Evolutionary conservation across 2,113 vertebrate species (phyloP).

Genomic region (Gavia stellata): DNA sequence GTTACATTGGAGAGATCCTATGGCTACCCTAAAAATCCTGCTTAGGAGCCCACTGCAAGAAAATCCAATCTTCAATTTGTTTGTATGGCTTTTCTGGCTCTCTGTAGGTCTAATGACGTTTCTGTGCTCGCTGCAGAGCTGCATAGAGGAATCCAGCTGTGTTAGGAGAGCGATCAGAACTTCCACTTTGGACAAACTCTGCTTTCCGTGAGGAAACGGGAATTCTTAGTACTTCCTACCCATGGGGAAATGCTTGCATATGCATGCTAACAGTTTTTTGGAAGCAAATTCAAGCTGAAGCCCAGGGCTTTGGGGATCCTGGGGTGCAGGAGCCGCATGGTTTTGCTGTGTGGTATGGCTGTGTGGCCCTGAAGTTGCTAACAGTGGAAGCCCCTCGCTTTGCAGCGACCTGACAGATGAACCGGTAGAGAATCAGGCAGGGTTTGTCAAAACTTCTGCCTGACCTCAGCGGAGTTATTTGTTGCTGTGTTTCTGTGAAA

Average conservation of each 20-base stretch:
- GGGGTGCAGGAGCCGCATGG: not conserved
- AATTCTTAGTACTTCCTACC: not conserved
- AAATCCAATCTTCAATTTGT: not conserved
- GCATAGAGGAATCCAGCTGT: not conserved
- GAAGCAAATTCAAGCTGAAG: not conserved
- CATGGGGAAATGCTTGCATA: not conserved
- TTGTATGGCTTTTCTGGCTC: not conserved
- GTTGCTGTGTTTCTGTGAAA: not conserved
- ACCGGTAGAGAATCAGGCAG: not conserved
- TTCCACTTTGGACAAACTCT: not conserved
- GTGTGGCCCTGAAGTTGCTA: rapidly evolving
- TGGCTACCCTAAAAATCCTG: not conserved
- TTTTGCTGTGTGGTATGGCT: not conserved
- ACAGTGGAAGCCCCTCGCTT: not conserved
- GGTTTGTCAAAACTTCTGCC: not conserved
- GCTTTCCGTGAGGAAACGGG: not conserved
- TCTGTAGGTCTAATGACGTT: not conserved
- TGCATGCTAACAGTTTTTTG: rapidly evolving
- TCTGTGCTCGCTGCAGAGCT: rapidly evolving
- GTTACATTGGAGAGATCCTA: not conserved
- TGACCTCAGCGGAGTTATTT: not conserved
- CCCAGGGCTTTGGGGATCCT: not conserved
- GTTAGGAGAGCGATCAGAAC: not conserved
- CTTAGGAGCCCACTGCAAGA: not conserved
- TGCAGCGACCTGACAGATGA: not conserved